Percentiles rank a stretch among this genome's conserved stretches.
These are phyloP conservation scores for Lonchura striata DNA, from an alignment of 2,113 vertebrate genomes.

Conservation along the genomic window DNA sequence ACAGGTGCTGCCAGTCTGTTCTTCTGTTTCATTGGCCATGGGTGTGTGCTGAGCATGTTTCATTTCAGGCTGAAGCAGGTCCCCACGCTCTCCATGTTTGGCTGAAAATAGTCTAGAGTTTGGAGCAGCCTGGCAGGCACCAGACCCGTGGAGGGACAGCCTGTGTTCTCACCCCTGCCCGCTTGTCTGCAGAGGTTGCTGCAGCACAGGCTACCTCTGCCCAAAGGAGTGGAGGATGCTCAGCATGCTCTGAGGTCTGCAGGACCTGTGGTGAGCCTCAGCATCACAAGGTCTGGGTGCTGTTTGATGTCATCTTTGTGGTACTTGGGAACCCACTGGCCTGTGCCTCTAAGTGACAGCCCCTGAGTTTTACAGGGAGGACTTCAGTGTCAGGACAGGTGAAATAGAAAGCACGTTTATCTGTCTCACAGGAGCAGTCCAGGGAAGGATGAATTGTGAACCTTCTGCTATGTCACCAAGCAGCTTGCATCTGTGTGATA, in stretches of 20 bases:
- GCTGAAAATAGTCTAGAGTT: not conserved
- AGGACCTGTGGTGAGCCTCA: not conserved
- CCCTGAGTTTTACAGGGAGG: not conserved
- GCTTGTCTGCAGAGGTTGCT: not conserved
- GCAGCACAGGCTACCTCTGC: not conserved
- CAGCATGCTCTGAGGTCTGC: not conserved
- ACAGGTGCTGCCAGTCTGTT: not conserved
- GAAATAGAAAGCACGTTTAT: not conserved
- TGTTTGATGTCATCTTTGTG: not conserved
- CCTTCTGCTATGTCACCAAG: not conserved
- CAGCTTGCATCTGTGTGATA: not conserved
- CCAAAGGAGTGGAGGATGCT: fast-evolving
- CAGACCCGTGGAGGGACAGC: not conserved
- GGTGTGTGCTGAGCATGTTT: fast-evolving
- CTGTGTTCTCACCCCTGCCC: not conserved
- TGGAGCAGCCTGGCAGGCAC: not conserved
- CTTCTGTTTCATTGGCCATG: not conserved
- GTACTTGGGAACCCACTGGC: not conserved
- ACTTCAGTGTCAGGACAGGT: not conserved
- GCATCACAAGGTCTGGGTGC: not conserved
- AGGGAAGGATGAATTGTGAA: not conserved
- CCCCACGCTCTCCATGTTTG: not conserved
- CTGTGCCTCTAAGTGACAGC: not conserved
- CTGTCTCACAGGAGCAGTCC: not conserved
- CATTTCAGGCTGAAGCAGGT: not conserved